Percentiles rank a stretch among this genome's conserved stretches.
Conservation (phyloP, 2,888 invertebrate genomes). For the Drosophila nigricruria region DNA sequence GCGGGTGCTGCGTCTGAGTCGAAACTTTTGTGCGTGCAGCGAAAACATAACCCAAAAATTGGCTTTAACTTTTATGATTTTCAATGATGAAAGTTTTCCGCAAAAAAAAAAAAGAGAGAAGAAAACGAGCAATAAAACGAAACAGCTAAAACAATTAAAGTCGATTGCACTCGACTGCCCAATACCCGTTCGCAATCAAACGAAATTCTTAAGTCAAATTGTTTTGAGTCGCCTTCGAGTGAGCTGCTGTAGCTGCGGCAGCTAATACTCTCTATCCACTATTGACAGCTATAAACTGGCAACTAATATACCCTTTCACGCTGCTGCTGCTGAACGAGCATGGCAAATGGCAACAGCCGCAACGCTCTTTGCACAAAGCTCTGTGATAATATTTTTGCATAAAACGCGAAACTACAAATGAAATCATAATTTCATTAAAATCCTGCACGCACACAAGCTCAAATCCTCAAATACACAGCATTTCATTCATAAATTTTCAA, state of each 20-base stretch:
- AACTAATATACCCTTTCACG: neutral
- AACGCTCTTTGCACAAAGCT: conserved; percentile 20
- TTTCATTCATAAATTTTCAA: conserved; percentile 1
- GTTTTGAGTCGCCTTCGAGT: neutral
- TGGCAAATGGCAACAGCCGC: conserved; percentile 6
- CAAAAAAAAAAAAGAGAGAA: conserved; percentile 16
- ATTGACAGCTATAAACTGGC: too few species aligned
- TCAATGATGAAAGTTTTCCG: conserved; percentile 56
- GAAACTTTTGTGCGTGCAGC: conserved; percentile 62
- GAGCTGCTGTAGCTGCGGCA: neutral
- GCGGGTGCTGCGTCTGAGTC: conserved; percentile 53
- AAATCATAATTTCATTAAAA: conserved; percentile 65
- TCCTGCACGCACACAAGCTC: conserved; percentile 7
- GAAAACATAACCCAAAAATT: conserved; percentile 57
- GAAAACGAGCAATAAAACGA: conserved; percentile 9
- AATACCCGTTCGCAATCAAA: neutral
- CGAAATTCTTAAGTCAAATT: neutral
- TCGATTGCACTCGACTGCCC: neutral
- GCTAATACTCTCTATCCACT: neutral
- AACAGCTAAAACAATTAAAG: conserved; percentile 1
- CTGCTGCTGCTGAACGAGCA: neutral
- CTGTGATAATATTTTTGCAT: conserved; percentile 57
- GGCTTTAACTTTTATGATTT: conserved; percentile 67
- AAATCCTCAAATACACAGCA: neutral
- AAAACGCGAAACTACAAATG: conserved; percentile 55